phyloP scores from a whole-genome alignment of 2,797 vertebrate species.

The Tauraco hartlaubi region DNA sequence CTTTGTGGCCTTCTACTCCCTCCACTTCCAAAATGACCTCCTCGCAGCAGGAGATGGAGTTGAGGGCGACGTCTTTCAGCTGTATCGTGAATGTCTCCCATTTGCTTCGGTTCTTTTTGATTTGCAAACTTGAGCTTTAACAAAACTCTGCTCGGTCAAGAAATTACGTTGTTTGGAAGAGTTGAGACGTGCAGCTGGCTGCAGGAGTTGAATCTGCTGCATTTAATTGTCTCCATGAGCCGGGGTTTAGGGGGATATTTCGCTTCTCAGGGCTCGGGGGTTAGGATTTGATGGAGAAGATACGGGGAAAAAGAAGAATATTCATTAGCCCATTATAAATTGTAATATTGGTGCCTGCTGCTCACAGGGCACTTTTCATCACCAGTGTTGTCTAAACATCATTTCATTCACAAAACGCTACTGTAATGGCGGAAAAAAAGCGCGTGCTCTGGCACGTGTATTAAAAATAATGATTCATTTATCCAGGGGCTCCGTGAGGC shows the following conservation, averaged over 20 bases:
- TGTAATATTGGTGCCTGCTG: background rate
- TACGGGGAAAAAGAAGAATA: background rate
- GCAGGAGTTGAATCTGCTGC: background rate
- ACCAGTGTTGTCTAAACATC: background rate
- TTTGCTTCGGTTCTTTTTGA: background rate
- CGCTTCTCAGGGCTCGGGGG: background rate
- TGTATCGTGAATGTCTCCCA: fast-evolving
- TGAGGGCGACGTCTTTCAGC: background rate
- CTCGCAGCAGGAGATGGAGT: background rate
- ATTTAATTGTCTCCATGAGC: background rate
- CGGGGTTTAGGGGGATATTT: background rate
- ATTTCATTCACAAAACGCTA: background rate
- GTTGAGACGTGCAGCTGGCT: background rate
- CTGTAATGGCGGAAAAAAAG: background rate
- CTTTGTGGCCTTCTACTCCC: background rate
- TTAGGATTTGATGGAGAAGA: background rate
- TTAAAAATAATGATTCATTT: background rate
- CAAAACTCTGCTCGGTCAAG: background rate
- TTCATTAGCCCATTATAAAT: background rate
- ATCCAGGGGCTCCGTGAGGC: background rate
- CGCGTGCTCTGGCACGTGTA: fast-evolving
- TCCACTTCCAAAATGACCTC: background rate
- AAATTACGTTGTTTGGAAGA: background rate
- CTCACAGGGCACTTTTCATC: background rate
- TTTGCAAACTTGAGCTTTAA: background rate